These are phyloP conservation scores for Sturmia bella DNA, from an alignment of 2,888 invertebrate species.

Conservation along the genomic window DNA sequence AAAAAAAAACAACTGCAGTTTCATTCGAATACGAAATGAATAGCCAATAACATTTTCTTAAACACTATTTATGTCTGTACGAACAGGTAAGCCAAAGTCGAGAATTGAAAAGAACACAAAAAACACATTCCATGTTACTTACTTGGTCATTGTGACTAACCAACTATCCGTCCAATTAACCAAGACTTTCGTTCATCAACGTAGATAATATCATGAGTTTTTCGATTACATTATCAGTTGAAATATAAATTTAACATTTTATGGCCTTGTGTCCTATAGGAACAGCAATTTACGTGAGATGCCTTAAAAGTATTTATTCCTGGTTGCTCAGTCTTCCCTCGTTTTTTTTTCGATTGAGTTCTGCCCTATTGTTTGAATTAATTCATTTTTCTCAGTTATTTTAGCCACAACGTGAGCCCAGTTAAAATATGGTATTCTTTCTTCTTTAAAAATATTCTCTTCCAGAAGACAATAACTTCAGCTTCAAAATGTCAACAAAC, in stretches of 20 bases:
- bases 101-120: not conserved
- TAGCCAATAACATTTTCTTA: constrained; percentile 10
- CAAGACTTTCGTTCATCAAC: constrained; percentile 17
- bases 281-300: constrained; percentile 75
- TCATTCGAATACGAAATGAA: constrained; percentile 32
- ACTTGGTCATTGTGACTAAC: constrained; percentile 12
- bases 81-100: constrained; percentile 23
- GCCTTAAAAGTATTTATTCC: constrained; percentile 61
- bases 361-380: constrained; percentile 4
- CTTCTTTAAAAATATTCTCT: constrained; percentile 73
- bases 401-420: constrained; percentile 31
- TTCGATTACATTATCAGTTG: constrained; percentile 79
- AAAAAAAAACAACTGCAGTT: constrained; percentile 37
- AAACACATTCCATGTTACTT: not conserved
- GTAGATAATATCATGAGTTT: constrained; percentile 55
- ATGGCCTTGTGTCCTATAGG: constrained; percentile 71
- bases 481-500: constrained; percentile 35
- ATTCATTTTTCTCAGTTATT: constrained; percentile 4
- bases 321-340: constrained; percentile 1
- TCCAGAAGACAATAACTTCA: constrained; percentile 66
- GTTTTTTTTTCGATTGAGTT: constrained; percentile 29
- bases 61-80: constrained; percentile 1
- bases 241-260: constrained; percentile 81
- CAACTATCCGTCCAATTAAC: not conserved
- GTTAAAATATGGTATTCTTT: constrained; percentile 58